Percentiles rank a stretch among this genome's conserved stretches.
Conservation (phyloP, 2,888 invertebrate genomes). For the Ectropis crepuscularia region DNA sequence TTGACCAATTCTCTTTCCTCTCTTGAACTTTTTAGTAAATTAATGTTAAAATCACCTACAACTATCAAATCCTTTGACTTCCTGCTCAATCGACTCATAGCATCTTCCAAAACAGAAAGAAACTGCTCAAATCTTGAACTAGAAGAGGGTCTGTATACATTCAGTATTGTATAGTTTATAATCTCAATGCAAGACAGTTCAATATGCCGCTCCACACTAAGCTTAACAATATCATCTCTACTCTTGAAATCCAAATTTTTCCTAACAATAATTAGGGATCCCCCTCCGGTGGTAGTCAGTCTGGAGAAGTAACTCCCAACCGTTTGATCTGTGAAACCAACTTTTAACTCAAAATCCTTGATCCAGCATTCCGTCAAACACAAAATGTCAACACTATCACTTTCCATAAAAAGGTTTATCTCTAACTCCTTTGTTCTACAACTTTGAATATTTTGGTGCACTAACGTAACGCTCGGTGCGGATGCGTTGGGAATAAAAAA, state of each 20-base stretch:
- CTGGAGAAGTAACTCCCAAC: background rate
- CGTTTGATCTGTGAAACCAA: background rate
- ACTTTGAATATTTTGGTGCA: constrained; percentile 4
- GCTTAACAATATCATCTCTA: background rate
- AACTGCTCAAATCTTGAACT: background rate
- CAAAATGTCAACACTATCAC: background rate
- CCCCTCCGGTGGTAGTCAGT: background rate
- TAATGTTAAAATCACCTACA: background rate
- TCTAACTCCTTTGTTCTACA: constrained; percentile 8
- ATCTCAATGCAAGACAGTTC: constrained; percentile 1
- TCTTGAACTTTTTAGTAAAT: background rate
- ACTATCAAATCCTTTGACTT: background rate
- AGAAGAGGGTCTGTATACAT: constrained; percentile 1
- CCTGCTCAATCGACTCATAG: background rate
- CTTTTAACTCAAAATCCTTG: background rate
- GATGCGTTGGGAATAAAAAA: background rate
- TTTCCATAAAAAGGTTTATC: constrained; percentile 5
- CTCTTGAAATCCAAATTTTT: background rate
- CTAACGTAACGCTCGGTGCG: background rate
- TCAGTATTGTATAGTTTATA: constrained; percentile 1
- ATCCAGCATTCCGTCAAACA: constrained; percentile 2
- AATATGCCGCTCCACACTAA: background rate
- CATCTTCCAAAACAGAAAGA: background rate
- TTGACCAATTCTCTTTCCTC: background rate
- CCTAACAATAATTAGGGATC: background rate